A percentile compares a stretch with the other conserved stretches of the same genome.
Evolutionary conservation across 2,797 vertebrate species (phyloP).

Genomic region (Acanthiza pusilla): DNA sequence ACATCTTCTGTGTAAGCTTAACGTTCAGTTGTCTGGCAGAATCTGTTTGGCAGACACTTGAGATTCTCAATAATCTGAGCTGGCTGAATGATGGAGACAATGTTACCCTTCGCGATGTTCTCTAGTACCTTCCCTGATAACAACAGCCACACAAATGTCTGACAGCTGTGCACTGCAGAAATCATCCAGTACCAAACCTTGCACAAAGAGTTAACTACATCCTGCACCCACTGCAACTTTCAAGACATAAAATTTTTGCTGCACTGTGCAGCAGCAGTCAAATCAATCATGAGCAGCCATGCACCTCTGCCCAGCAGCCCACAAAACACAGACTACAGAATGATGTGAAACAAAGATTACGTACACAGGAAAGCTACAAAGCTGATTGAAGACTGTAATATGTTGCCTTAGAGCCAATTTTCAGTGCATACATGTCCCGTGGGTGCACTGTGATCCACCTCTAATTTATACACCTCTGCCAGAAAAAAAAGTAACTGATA

Average conservation of each 20-base stretch:
- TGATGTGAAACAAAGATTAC: not conserved
- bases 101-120: not conserved
- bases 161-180: not conserved
- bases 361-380: not conserved
- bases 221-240: not conserved
- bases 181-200: not conserved
- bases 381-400: not conserved
- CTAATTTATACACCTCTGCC: not conserved
- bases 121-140: not conserved
- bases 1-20: not conserved
- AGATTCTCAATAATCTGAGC: not conserved
- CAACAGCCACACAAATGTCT: not conserved
- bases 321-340: not conserved
- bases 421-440: rapidly evolving
- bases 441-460: not conserved
- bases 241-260: not conserved
- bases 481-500: not conserved
- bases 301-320: not conserved
- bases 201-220: not conserved
- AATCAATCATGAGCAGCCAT: not conserved
- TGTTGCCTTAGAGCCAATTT: not conserved
- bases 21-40: not conserved
- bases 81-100: not conserved
- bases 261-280: not conserved
- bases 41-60: not conserved